Conservation (phyloP, 2,888 invertebrate species). For the Serrognathus titanus region DNA sequence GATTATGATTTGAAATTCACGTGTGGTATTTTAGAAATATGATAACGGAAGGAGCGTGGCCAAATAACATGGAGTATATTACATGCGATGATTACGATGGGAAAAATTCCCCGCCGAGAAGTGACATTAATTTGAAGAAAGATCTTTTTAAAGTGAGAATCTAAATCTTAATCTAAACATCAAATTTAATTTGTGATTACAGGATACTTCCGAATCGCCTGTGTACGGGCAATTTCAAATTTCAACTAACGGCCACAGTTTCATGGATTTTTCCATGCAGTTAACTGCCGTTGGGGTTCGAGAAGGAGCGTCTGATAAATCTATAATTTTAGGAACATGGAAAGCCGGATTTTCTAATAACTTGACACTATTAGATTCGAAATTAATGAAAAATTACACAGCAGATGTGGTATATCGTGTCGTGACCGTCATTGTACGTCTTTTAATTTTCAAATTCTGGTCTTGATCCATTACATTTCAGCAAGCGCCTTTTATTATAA, state of each 20-base stretch:
- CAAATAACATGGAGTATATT: conserved; percentile 67
- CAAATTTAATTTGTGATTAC: conserved; percentile 2
- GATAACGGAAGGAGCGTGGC: conserved; percentile 70
- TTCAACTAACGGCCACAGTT: conserved; percentile 67
- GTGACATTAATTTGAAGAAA: conserved; percentile 64
- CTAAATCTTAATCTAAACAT: not conserved
- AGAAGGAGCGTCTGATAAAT: conserved; percentile 70
- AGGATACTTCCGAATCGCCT: conserved; percentile 57
- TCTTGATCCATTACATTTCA: conserved; percentile 39
- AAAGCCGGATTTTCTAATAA: conserved; percentile 69
- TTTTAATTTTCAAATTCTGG: not conserved
- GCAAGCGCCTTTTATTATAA: conserved; percentile 82
- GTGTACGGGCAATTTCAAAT: conserved; percentile 67
- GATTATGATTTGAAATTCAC: too few relatives aligned
- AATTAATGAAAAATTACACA: conserved; percentile 69
- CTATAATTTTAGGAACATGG: conserved; percentile 72
- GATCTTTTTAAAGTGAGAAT: conserved; percentile 62
- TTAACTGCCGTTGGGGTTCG: conserved; percentile 68
- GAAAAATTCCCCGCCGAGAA: conserved; percentile 68
- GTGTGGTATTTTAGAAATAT: conserved; percentile 56
- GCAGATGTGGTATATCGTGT: conserved; percentile 84
- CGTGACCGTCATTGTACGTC: conserved; percentile 76
- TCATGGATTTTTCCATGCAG: conserved; percentile 72
- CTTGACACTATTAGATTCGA: conserved; percentile 62
- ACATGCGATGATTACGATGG: conserved; percentile 78